Percentiles rank a stretch among this genome's conserved stretches.
Evolutionary conservation across 2,113 vertebrate species (phyloP).

Genomic region (Galemys pyrenaicus): DNA sequence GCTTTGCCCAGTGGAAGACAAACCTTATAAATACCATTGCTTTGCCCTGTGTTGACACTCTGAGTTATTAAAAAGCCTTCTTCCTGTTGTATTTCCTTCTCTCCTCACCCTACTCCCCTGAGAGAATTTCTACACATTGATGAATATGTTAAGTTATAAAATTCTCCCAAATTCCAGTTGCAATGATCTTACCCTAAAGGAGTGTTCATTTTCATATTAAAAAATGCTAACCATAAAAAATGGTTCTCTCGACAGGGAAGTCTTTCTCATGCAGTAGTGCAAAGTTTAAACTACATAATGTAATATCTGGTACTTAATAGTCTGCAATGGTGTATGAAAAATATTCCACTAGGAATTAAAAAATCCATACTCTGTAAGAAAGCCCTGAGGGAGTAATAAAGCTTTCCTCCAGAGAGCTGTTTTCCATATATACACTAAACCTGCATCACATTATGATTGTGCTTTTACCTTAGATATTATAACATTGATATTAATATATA

Average conservation of each 20-base stretch:
- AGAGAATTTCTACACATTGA: conserved; percentile 65
- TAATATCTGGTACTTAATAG: conserved; percentile 88
- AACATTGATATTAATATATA: conserved; percentile 70
- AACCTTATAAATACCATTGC: conserved; percentile 61
- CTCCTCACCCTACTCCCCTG: conserved; percentile 19
- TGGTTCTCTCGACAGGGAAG: conserved; percentile 79
- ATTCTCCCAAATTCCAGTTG: conserved; percentile 76
- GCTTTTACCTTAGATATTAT: conserved; percentile 82
- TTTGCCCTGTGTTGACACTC: conserved; percentile 59
- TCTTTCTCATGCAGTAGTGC: conserved; percentile 80
- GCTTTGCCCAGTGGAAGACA: conserved; percentile 58
- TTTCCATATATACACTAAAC: conserved; percentile 82
- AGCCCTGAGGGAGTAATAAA: conserved; percentile 85
- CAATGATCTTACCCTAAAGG: conserved; percentile 81
- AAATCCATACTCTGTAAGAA: conserved; percentile 85
- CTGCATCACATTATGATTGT: conserved; percentile 77
- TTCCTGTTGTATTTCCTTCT: conserved; percentile 47
- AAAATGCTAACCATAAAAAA: conserved; percentile 78
- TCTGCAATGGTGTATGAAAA: conserved; percentile 88
- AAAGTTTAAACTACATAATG: conserved; percentile 86
- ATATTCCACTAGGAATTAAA: conserved; percentile 88
- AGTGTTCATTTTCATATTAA: conserved; percentile 84
- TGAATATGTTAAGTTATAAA: conserved; percentile 77
- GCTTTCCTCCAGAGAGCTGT: conserved; percentile 84
- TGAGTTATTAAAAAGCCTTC: conserved; percentile 57